Conservation (phyloP, 1,140 invertebrate species). For the Drosophila oshimai region DNA sequence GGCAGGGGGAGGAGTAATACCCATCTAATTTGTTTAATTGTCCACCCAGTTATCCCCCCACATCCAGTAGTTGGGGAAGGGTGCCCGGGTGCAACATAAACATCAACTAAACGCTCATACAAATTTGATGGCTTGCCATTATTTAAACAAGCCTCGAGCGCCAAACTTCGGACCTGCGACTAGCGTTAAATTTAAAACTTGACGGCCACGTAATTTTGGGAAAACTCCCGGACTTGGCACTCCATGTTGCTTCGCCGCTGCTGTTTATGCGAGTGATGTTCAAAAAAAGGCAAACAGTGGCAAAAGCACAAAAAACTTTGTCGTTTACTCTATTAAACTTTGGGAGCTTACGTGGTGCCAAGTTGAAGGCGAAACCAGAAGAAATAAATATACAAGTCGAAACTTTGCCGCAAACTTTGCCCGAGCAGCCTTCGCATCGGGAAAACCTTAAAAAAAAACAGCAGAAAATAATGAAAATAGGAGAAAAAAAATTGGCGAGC, state of each 20-base stretch:
- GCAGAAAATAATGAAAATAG: constrained; percentile 21
- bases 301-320: constrained; percentile 69
- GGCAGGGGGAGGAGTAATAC: no score
- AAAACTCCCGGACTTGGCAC: constrained; percentile 23
- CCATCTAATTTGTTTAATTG: constrained; percentile 51
- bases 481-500: constrained; percentile 40
- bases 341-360: constrained; percentile 78
- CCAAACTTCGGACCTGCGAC: constrained; percentile 55
- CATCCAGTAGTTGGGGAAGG: neutral
- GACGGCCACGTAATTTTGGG: constrained; percentile 71
- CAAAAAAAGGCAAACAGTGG: constrained; percentile 52
- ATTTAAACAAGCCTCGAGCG: constrained; percentile 73
- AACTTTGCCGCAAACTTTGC: constrained; percentile 72
- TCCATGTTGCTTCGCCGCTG: neutral
- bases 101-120: constrained; percentile 79
- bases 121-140: constrained; percentile 74
- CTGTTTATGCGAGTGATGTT: constrained; percentile 61
- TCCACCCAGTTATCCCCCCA: neutral
- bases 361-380: constrained; percentile 76
- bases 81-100: constrained; percentile 43
- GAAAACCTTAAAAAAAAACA: constrained; percentile 17
- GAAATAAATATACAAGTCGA: constrained; percentile 80
- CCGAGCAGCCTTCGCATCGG: constrained; percentile 1
- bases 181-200: constrained; percentile 69
- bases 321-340: constrained; percentile 82